phyloP scores from a whole-genome alignment of 2,888 invertebrate genomes.

The Synanthedon vespiformis region DNA sequence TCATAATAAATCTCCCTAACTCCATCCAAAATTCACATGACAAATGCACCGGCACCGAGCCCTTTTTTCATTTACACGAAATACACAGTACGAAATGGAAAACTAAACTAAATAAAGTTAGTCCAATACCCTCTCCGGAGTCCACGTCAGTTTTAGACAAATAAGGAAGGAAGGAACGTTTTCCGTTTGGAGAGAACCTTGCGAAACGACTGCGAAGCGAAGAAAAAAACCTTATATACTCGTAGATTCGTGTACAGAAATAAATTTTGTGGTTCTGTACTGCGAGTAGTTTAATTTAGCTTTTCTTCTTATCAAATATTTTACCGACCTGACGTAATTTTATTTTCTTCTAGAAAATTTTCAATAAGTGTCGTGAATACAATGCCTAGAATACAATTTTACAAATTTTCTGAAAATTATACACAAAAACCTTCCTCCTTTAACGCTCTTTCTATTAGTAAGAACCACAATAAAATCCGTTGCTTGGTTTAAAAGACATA shows the following conservation, averaged over 20 bases:
- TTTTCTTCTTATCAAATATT: no score
- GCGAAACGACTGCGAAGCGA: slow-evolving; percentile 9
- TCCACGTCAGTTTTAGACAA: slow-evolving; percentile 54
- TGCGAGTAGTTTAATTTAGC: no score
- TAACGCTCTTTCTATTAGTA: no score
- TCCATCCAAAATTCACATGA: slow-evolving; percentile 18
- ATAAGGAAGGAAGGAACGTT: slow-evolving; percentile 40
- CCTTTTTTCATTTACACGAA: slow-evolving; percentile 46
- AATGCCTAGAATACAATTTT: no score
- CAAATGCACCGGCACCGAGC: slow-evolving; percentile 30
- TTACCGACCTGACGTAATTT: no score
- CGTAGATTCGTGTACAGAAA: not conserved
- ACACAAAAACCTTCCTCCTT: no score
- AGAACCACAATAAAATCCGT: no score
- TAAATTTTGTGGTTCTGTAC: no score
- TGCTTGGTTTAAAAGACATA: no score
- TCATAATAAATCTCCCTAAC: not conserved
- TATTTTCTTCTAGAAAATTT: no score
- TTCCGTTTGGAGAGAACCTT: slow-evolving; percentile 30
- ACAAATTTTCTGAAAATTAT: no score
- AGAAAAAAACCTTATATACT: slow-evolving; percentile 7
- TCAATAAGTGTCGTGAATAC: no score
- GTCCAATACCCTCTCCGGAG: slow-evolving; percentile 23
- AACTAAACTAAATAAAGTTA: slow-evolving; percentile 47
- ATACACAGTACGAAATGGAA: slow-evolving; percentile 40